Percentiles rank a stretch among this genome's conserved stretches.
These are phyloP conservation scores for Cotesia congregata DNA, from an alignment of 2,888 invertebrate genomes.

Conservation along the genomic window DNA sequence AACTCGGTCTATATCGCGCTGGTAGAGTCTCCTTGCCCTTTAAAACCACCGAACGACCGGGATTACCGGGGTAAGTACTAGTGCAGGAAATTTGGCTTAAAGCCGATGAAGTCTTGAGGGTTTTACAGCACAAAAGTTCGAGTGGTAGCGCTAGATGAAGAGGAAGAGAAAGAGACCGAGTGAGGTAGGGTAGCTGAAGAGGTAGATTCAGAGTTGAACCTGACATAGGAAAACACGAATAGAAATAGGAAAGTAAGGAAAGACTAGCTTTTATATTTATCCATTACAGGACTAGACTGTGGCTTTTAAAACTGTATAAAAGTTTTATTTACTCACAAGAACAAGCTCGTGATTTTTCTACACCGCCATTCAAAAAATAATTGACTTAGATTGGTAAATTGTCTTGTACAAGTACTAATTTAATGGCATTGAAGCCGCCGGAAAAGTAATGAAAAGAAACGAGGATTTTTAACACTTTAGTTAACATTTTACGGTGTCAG, in stretches of 20 bases:
- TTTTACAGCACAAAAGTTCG: constrained; percentile 43
- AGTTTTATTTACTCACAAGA: background rate
- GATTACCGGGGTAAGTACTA: constrained; percentile 57
- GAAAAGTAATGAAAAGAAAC: background rate
- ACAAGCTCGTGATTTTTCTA: background rate
- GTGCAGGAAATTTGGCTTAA: constrained; percentile 51
- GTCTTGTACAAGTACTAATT: background rate
- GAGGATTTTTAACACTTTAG: background rate
- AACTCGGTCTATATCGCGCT: constrained; percentile 25
- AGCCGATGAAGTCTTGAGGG: constrained; percentile 48
- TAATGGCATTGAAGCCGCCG: background rate
- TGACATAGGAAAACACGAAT: background rate
- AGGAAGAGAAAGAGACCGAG: background rate
- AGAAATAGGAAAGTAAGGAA: background rate
- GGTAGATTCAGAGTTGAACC: no score
- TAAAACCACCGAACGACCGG: constrained; percentile 52
- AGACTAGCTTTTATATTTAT: background rate
- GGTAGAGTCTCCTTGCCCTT: constrained; percentile 38
- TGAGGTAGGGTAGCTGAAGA: no score
- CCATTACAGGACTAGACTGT: background rate
- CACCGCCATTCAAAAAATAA: background rate
- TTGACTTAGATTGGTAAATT: background rate
- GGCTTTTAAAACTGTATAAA: constrained; percentile 1
- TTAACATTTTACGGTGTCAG: background rate
- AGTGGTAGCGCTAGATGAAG: background rate